These are phyloP conservation scores for Chrysochloris asiatica DNA, from an alignment of 2,113 vertebrate genomes.

Conservation along the genomic window DNA sequence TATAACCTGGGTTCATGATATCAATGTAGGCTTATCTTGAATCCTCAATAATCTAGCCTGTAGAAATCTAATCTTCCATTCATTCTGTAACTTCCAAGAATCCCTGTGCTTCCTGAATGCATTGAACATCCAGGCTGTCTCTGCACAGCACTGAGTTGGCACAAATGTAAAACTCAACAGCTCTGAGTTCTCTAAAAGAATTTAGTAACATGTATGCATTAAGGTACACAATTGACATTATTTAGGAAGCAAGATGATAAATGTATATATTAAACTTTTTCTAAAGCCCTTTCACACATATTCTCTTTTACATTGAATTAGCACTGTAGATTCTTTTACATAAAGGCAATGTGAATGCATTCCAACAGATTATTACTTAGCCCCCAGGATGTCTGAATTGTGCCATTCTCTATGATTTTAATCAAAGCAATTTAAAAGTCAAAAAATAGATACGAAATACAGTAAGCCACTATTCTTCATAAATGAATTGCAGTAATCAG, in stretches of 20 bases:
- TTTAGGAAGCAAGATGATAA: background rate
- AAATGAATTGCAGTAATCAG: background rate
- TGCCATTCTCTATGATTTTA: background rate
- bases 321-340: background rate
- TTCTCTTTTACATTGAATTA: background rate
- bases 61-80: background rate
- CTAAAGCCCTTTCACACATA: background rate
- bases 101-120: rapidly evolving
- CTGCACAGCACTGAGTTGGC: background rate
- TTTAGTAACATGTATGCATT: background rate
- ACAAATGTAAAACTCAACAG: background rate
- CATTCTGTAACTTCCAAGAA: background rate
- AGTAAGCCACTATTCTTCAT: background rate
- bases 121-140: rapidly evolving
- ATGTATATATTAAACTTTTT: background rate
- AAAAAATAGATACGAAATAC: background rate
- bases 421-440: background rate
- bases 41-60: rapidly evolving
- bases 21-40: background rate
- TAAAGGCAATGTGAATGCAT: background rate
- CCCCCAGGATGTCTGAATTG: background rate
- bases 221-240: background rate
- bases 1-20: background rate
- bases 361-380: background rate
- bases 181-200: background rate